These are phyloP conservation scores for Paedocypris sp. DNA, from an alignment of 2,113 vertebrate genomes.

Conservation along the genomic window DNA sequence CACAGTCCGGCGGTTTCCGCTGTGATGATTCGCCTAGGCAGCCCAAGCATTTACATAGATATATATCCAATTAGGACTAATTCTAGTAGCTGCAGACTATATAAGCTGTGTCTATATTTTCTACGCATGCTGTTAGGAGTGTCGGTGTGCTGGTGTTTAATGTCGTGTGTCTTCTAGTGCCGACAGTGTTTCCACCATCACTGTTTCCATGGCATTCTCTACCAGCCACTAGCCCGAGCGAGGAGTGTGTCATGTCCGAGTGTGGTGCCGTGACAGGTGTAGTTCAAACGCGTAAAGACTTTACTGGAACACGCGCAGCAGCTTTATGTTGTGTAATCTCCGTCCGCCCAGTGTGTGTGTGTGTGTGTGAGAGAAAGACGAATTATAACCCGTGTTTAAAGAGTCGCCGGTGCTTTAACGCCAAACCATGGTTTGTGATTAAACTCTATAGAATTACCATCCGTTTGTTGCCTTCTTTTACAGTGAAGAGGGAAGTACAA, in stretches of 20 bases:
- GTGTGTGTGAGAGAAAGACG: background rate
- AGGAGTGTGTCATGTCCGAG: slow-evolving; percentile 33
- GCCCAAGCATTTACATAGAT: too few species aligned
- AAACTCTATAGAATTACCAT: background rate
- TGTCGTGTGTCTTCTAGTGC: slow-evolving; percentile 11
- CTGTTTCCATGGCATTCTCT: slow-evolving; percentile 30
- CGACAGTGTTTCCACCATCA: slow-evolving; percentile 26
- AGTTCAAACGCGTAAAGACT: slow-evolving; percentile 7
- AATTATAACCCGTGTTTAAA: background rate
- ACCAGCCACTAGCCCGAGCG: slow-evolving; percentile 31
- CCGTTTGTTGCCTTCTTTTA: too few species aligned
- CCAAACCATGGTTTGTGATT: background rate
- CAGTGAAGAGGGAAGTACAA: too few species aligned
- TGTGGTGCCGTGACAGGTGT: slow-evolving; percentile 26
- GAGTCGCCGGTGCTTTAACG: background rate
- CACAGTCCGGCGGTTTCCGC: too few species aligned
- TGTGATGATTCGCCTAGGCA: too few species aligned
- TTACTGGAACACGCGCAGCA: background rate
- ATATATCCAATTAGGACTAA: slow-evolving; percentile 16
- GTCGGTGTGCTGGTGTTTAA: slow-evolving; percentile 15
- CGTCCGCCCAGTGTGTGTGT: background rate
- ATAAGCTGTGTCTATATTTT: slow-evolving; percentile 22
- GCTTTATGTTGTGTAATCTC: background rate
- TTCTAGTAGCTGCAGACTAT: slow-evolving; percentile 30
- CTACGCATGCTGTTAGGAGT: slow-evolving; percentile 34